phyloP scores from a whole-genome alignment of 2,797 vertebrate genomes.

The Lacerta agilis region DNA sequence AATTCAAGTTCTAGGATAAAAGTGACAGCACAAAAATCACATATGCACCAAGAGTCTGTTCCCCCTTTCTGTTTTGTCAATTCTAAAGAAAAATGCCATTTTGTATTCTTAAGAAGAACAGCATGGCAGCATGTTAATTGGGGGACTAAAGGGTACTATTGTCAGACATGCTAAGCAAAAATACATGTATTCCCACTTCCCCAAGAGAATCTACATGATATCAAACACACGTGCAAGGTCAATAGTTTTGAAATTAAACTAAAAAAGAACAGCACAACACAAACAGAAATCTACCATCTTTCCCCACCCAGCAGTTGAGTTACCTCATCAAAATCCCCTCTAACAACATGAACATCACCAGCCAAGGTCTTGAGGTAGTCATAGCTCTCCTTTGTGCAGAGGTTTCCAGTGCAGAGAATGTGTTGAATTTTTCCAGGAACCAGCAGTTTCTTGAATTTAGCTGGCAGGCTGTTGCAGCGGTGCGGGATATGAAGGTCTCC shows the following conservation, averaged over 20 bases:
- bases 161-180: not conserved
- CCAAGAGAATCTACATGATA: not conserved
- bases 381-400: slow-evolving; percentile 99
- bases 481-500: slow-evolving; percentile 99
- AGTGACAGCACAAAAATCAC: slow-evolving; percentile 14
- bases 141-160: not conserved
- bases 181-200: too few relatives aligned
- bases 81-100: not conserved
- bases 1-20: slow-evolving; percentile 90
- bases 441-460: slow-evolving; percentile 98
- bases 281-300: not conserved
- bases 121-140: not conserved
- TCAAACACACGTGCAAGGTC: not conserved
- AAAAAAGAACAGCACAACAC: not conserved
- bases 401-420: slow-evolving; percentile 98
- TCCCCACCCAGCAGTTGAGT: not conserved
- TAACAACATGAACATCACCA: slow-evolving; percentile 96
- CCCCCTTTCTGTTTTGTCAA: not conserved
- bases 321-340: slow-evolving; percentile 98
- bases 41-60: not conserved
- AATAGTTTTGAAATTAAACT: not conserved
- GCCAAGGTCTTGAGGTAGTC: slow-evolving; percentile 99
- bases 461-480: slow-evolving; percentile 96
- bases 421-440: slow-evolving; percentile 99
- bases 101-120: not conserved